Base-by-base conservation (phyloP, 1,140 invertebrate species). In the Drosophila setifemur region DNA sequence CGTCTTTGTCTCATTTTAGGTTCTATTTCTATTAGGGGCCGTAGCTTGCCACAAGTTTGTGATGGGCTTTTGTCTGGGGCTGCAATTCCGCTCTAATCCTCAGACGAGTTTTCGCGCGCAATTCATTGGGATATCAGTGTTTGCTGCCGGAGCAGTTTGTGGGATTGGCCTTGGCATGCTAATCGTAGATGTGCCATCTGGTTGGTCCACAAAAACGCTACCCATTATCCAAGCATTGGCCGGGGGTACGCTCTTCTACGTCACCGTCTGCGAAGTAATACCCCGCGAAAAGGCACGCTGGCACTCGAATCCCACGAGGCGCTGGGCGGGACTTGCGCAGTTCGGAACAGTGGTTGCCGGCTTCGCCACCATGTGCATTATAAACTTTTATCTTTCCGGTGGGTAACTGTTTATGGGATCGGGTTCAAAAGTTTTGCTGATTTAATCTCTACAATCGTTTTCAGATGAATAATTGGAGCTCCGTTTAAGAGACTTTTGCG, bases 241-340 rank as follows among this genome's bases (percentile, higher is more conserved):
- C n/a, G 96, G 95, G 33, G 97, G 97, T 33, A 98, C 97, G 1
- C 94, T 98, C 37, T 91, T 98, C 0, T 98, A 98, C 90, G 96
- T 98, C 31, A 97, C 96, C 0, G 96, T 98, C 25, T 96, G 97
- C 88, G 97, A 98, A 92, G 95, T 98, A 16, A 91, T 98, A 16
- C 97, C 95, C 0, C 92, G 95, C 31, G 96, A 96, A 90, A 92
- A 95, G 45, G 92, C 93, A 33, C 92, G 93, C 54, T 94, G 94
- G 93, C 93, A 95, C 72, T 91, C 91, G 42, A 91, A 88, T 58
- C 76, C 89, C 16, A 11, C 58, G 2, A 90, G 89, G 21, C 91
- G 91, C 28, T 76, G 78, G 7, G 93, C 94, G 2, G 94, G 94
- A 9, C 77, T 94, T 39, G 57, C 92, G 0, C 94, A 95, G 82